Conservation (phyloP, 2,797 vertebrate genomes). For the Enteromius radiatus region DNA sequence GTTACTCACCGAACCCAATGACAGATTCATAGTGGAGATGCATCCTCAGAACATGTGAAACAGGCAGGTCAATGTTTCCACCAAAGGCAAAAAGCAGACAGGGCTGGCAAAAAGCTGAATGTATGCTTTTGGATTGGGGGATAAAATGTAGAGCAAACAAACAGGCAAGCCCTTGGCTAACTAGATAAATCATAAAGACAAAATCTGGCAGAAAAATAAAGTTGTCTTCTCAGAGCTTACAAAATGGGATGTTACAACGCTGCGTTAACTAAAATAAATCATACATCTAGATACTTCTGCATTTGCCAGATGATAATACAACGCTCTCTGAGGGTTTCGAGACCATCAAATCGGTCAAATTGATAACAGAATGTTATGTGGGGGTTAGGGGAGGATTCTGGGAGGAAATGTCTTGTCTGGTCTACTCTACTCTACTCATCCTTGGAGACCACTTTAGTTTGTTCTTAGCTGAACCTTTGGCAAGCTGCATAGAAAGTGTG, state of each 20-base stretch:
- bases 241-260: background rate
- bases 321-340: background rate
- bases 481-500: slow-evolving; percentile 28
- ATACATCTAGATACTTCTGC: background rate
- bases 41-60: slow-evolving; percentile 15
- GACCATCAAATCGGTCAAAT: background rate
- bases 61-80: slow-evolving; percentile 4
- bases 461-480: slow-evolving; percentile 48
- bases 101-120: background rate
- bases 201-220: background rate
- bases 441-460: slow-evolving; percentile 46
- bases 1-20: slow-evolving; percentile 13
- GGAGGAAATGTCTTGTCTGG: slow-evolving; percentile 47
- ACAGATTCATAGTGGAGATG: slow-evolving; percentile 21
- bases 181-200: slow-evolving; percentile 14
- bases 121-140: background rate
- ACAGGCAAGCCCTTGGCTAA: background rate
- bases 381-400: slow-evolving; percentile 27
- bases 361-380: slow-evolving; percentile 21
- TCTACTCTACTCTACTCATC: slow-evolving; percentile 42
- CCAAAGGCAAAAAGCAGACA: background rate
- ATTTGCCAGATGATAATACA: background rate
- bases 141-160: slow-evolving; percentile 21
- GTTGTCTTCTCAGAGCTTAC: background rate
- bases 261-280: background rate